Evolutionary conservation across 1,140 invertebrate species (phyloP), one percentile per base, ranked within the genome.

Genomic region (Ceratina australensis): DNA sequence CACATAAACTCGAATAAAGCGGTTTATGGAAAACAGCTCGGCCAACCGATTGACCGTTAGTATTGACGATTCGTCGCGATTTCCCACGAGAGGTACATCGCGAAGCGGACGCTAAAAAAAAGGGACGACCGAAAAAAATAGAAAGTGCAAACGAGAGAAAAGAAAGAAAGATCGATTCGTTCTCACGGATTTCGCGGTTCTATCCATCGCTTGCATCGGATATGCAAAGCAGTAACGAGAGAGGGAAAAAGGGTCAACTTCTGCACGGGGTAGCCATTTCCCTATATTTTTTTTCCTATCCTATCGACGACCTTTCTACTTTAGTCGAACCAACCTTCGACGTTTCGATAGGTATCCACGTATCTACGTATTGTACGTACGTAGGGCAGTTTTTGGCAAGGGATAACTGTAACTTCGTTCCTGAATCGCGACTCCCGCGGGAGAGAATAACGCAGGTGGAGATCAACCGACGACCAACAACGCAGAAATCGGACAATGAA

Each of bases 201-300:
- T 78, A 85, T 86, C 81, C 80, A 85, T 86, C 80, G 81, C 54
- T 68, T 69, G 82, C n/a, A n/a, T n/a, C n/a, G 80, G 72, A 85
- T 87, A 87, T 87, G 84, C 76, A 87, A 87, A 87, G 75, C 66
- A 87, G 82, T 57, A 42, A 65, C 66, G 77, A 82, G 82, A 83
- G 68, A 42, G 33, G 33, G 33, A 33, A 42, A 42, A 61, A 57
- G 75, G 71, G 57, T 72, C 81, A 61, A 82, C 65, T 57, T 60
- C 72, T 66, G 69, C 79, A n/a, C 78, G 57, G 50, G 26, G 42
- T 24, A 24, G 10, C 26, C 42, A 18, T 49, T 16, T 61, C 33
- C 33, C 33, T 42, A 42, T 33, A 47, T 52, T 50, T 56, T 50
- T 56, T 16, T 50, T 28, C 42, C 16, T 69, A 57, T 33, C 16